phyloP scores from a whole-genome alignment of 2,888 invertebrate genomes.

The Tortrix viridana region DNA sequence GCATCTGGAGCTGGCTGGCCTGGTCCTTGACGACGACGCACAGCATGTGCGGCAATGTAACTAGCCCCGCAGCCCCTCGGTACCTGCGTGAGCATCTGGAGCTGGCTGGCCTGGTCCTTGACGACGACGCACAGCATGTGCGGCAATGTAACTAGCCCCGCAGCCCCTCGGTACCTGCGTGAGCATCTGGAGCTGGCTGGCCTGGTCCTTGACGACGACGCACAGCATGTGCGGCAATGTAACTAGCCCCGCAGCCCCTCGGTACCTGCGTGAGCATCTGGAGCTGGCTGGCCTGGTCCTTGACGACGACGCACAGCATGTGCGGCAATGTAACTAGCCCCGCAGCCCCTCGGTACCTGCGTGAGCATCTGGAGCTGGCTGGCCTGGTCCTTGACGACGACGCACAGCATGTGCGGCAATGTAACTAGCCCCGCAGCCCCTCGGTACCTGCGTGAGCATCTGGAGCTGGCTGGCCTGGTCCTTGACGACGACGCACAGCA shows the following conservation, averaged over 20 bases:
- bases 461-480: conserved; percentile 88
- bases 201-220: conserved; percentile 74
- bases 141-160: neutral
- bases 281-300: conserved; percentile 87
- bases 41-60: no score
- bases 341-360: conserved; percentile 58
- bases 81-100: conserved; percentile 88
- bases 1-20: conserved; percentile 87
- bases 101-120: conserved; percentile 87
- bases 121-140: conserved; percentile 93
- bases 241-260: neutral
- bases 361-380: conserved; percentile 88
- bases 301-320: conserved; percentile 92
- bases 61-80: neutral
- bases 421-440: neutral
- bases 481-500: conserved; percentile 91
- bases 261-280: conserved; percentile 87
- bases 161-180: conserved; percentile 72
- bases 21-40: conserved; percentile 70
- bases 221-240: no score
- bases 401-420: no score
- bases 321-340: neutral
- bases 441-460: conserved; percentile 84
- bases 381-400: conserved; percentile 78
- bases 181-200: conserved; percentile 87